A percentile compares a stretch with the other conserved stretches of the same genome.
Evolutionary conservation across 2,113 vertebrate genomes (phyloP).

Genomic region (Pimephales promelas): DNA sequence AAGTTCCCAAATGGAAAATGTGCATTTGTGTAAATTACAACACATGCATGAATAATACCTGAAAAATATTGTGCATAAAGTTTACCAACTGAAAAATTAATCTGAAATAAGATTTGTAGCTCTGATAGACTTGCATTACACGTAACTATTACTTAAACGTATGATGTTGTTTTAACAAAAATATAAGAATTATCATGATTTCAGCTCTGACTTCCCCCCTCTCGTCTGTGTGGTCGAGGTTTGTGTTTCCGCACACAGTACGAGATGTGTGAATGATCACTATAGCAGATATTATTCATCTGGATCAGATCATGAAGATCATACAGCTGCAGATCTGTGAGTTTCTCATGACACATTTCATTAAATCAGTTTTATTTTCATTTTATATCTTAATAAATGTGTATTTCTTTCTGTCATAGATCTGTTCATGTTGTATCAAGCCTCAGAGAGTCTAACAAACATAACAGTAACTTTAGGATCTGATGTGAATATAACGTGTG

Average conservation of each 20-base stretch:
- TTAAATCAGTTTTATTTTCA: neutral
- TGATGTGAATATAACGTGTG: neutral
- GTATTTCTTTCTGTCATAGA: neutral
- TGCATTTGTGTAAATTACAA: too few species aligned
- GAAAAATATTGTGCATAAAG: neutral
- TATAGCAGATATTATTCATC: neutral
- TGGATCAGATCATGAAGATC: neutral
- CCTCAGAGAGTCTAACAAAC: neutral
- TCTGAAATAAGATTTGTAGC: too few species aligned
- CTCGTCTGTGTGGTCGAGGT: neutral
- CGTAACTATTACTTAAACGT: neutral
- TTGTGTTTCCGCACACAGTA: neutral
- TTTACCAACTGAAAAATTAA: accelerated
- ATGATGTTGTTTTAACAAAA: neutral
- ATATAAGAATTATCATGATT: neutral
- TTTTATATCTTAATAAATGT: neutral
- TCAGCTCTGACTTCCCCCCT: neutral
- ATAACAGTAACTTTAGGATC: neutral
- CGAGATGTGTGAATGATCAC: neutral
- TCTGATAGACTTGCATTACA: too few species aligned
- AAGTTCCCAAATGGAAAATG: too few species aligned
- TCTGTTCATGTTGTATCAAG: neutral
- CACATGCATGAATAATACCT: too few species aligned
- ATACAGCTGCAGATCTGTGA: neutral
- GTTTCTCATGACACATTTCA: neutral